These are phyloP conservation scores for Orthonyx spaldingii DNA, from an alignment of 2,113 vertebrate genomes.

Conservation along the genomic window DNA sequence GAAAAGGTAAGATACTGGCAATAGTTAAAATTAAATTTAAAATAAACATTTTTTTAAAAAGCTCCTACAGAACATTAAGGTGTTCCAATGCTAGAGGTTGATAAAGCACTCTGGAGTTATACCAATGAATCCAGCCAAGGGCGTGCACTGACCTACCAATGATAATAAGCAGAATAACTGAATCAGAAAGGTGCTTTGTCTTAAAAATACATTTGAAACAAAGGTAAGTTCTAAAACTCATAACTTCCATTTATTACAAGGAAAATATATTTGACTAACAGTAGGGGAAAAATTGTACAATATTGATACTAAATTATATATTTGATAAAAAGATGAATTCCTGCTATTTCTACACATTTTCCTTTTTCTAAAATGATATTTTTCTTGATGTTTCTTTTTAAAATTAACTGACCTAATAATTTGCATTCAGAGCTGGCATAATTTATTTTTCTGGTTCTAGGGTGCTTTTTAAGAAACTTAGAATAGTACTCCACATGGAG, in stretches of 20 bases:
- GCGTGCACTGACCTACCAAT: background rate
- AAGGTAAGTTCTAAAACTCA: background rate
- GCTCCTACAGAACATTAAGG: background rate
- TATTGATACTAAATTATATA: background rate
- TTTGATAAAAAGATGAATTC: background rate
- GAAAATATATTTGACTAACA: background rate
- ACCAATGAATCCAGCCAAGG: background rate
- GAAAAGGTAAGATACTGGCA: background rate
- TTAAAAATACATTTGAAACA: background rate
- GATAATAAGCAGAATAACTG: background rate
- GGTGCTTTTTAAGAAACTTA: background rate
- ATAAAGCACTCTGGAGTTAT: background rate
- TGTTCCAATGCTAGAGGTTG: background rate
- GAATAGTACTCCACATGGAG: background rate
- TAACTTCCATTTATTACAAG: background rate
- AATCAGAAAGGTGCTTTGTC: background rate
- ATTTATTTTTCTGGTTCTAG: background rate
- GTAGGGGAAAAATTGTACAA: background rate
- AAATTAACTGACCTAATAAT: background rate
- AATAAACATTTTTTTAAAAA: background rate
- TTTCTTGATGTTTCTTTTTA: background rate
- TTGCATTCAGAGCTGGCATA: background rate
- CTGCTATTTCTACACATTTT: background rate
- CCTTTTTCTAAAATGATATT: background rate
- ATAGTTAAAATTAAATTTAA: background rate